Evolutionary conservation across 2,113 vertebrate species (phyloP).

Genomic region (Herpetotheres cachinnans): DNA sequence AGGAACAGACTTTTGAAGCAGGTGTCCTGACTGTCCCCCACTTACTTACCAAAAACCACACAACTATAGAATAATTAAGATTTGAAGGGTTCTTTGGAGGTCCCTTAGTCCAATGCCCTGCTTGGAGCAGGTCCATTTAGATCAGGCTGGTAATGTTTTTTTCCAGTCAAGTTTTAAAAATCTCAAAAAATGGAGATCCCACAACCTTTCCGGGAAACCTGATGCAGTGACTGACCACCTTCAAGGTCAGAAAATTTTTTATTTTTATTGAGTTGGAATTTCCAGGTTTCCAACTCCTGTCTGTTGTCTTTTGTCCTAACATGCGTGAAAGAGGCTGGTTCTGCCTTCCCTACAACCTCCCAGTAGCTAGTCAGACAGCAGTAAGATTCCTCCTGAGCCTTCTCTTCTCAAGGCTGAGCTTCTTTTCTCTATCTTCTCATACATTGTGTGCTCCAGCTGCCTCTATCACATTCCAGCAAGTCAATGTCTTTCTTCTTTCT

Average conservation of each 20-base stretch:
- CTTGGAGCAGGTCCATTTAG: background rate
- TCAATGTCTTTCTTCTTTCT: background rate
- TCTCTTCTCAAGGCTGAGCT: background rate
- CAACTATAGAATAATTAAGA: background rate
- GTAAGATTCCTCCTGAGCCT: background rate
- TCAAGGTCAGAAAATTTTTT: background rate
- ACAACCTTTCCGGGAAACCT: background rate
- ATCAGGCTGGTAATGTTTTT: background rate
- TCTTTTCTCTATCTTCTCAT: background rate
- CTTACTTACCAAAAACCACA: background rate
- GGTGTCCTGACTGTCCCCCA: background rate
- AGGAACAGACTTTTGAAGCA: background rate
- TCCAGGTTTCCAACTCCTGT: background rate
- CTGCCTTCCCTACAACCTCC: background rate
- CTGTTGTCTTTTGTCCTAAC: background rate
- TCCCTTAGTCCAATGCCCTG: background rate
- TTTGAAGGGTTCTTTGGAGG: background rate
- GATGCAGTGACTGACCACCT: background rate
- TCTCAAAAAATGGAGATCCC: background rate
- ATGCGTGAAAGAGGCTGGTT: background rate
- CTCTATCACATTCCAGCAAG: background rate
- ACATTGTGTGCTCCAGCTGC: rapidly evolving
- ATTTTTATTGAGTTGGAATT: background rate
- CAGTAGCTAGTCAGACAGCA: background rate
- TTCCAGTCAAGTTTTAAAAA: background rate